A percentile compares a stretch with the other conserved stretches of the same genome.
Conservation (phyloP, 2,797 vertebrate genomes). For the Thripadectes ignobilis region DNA sequence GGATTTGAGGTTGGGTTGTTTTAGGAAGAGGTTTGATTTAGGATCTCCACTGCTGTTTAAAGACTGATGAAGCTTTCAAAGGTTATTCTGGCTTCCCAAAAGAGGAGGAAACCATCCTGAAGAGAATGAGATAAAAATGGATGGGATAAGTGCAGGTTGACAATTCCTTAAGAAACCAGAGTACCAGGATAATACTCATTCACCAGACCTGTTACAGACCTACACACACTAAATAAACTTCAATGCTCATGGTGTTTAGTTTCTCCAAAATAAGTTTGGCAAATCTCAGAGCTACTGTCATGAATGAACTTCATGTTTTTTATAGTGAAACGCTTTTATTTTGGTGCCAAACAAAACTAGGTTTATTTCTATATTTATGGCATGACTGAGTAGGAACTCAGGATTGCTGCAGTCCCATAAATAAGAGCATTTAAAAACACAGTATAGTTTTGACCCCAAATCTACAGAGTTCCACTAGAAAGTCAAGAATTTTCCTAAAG, state of each 20-base stretch:
- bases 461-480: not conserved
- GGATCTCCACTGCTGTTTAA: rapidly evolving
- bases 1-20: not conserved
- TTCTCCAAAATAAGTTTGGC: not conserved
- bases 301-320: not conserved
- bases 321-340: not conserved
- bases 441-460: not conserved
- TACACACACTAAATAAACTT: not conserved
- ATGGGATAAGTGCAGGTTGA: not conserved
- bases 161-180: not conserved
- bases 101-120: not conserved
- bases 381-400: not conserved
- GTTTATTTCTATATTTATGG: not conserved
- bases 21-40: not conserved
- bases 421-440: not conserved
- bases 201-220: not conserved
- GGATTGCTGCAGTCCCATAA: not conserved
- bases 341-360: not conserved
- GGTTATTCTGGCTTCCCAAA: not conserved
- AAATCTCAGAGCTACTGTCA: not conserved
- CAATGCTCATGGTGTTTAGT: not conserved
- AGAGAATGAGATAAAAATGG: not conserved
- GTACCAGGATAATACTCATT: rapidly evolving
- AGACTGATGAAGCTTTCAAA: not conserved
- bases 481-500: not conserved